Conservation (phyloP, 2,888 invertebrate species). For the Acrocyrtus sp. region DNA sequence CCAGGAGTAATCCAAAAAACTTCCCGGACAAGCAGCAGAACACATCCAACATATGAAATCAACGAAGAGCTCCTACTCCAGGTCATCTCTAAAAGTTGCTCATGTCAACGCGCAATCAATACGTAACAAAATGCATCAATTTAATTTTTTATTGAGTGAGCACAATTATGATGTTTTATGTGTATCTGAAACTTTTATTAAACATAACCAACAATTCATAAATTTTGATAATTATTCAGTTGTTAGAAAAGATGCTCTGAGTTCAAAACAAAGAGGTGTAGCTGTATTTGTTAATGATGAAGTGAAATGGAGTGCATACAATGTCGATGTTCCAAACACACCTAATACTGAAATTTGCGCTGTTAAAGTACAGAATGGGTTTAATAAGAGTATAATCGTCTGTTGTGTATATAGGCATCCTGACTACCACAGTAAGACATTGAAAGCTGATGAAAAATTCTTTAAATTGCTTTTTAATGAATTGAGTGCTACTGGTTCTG, state of each 20-base stretch:
- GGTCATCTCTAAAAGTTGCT: too few relatives aligned
- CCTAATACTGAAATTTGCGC: neutral
- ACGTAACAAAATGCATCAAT: neutral
- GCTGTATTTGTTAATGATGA: neutral
- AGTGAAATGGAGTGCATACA: neutral
- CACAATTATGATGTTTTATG: constrained; percentile 8
- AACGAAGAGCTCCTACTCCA: too few relatives aligned
- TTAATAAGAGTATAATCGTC: neutral
- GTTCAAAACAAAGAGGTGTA: neutral
- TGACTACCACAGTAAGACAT: neutral
- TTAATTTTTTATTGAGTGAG: neutral
- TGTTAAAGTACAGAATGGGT: neutral
- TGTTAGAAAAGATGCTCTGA: neutral
- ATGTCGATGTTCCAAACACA: neutral
- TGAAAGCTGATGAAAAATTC: neutral
- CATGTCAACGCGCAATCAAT: constrained; percentile 6
- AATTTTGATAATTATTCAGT: neutral
- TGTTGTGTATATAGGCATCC: constrained; percentile 5
- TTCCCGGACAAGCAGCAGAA: too few relatives aligned
- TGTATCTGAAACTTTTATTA: constrained; percentile 1
- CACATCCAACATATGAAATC: too few relatives aligned
- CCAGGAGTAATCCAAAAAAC: too few relatives aligned
- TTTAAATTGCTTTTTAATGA: neutral
- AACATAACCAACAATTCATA: neutral
- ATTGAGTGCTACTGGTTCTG: neutral